A percentile compares a stretch with the other conserved stretches of the same genome.
Conservation (phyloP, 2,113 vertebrate genomes). For the Siphamia tubifer region DNA sequence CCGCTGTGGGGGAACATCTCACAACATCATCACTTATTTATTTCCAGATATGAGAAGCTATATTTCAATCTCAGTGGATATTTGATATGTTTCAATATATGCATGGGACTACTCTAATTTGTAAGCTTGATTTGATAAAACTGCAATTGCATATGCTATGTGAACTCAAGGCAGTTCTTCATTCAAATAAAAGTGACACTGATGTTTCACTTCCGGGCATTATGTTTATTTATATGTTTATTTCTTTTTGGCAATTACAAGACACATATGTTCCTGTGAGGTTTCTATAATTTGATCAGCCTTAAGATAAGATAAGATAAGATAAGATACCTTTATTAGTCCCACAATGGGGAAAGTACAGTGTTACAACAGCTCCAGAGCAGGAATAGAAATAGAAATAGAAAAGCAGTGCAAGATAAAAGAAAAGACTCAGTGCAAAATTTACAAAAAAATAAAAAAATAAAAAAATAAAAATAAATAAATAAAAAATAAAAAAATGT, state of each 20-base stretch:
- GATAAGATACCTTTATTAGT: too few relatives aligned
- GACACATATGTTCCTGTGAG: slow-evolving; percentile 1
- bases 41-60: slow-evolving; percentile 49
- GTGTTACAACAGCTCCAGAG: too few relatives aligned
- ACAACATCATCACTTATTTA: slow-evolving; percentile 75
- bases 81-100: slow-evolving; percentile 41
- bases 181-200: slow-evolving; percentile 16
- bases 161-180: slow-evolving; percentile 17
- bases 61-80: slow-evolving; percentile 61
- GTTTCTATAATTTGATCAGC: slow-evolving; percentile 12
- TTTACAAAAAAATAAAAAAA: too few relatives aligned
- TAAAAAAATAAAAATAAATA: too few relatives aligned
- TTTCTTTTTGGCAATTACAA: slow-evolving; percentile 34
- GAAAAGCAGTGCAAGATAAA: too few relatives aligned
- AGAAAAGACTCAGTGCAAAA: too few relatives aligned
- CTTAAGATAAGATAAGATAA: too few relatives aligned
- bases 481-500: too few relatives aligned
- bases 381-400: too few relatives aligned
- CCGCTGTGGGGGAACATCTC: slow-evolving; percentile 57
- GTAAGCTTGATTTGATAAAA: slow-evolving; percentile 39
- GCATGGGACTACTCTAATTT: slow-evolving; percentile 29
- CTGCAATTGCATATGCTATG: slow-evolving; percentile 19
- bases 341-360: too few relatives aligned
- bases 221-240: slow-evolving; percentile 50
- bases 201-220: slow-evolving; percentile 23